Percentiles rank a stretch among this genome's conserved stretches.
Conservation (phyloP, 2,888 invertebrate genomes). For the Sturmia bella region DNA sequence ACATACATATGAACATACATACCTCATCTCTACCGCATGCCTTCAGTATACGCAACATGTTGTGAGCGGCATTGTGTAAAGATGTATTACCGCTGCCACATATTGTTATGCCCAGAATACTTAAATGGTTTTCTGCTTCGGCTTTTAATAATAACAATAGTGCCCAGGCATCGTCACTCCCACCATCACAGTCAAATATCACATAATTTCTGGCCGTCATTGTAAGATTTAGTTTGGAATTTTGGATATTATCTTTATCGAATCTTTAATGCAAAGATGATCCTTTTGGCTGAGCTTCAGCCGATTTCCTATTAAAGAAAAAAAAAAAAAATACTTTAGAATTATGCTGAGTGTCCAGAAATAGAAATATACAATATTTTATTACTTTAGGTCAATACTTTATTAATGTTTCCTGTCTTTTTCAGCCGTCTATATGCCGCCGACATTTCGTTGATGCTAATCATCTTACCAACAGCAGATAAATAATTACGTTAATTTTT, state of each 20-base stretch:
- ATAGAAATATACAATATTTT: too few species aligned
- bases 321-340: too few species aligned
- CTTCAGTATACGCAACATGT: slow-evolving; percentile 87
- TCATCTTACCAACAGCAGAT: too few species aligned
- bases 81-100: slow-evolving; percentile 89
- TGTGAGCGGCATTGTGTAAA: slow-evolving; percentile 86
- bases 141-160: slow-evolving; percentile 84
- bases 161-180: slow-evolving; percentile 86
- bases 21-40: slow-evolving; percentile 85
- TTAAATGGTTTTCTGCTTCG: slow-evolving; percentile 77
- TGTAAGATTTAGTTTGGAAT: not conserved
- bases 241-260: not conserved
- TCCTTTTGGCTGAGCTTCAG: too few species aligned
- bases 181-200: slow-evolving; percentile 85
- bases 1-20: slow-evolving; percentile 77
- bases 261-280: too few species aligned
- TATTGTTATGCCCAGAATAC: slow-evolving; percentile 86
- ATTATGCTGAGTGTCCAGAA: too few species aligned
- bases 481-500: too few species aligned
- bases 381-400: too few species aligned
- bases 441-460: too few species aligned
- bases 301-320: too few species aligned
- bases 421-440: too few species aligned
- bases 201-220: slow-evolving; percentile 75
- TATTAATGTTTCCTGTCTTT: too few species aligned